Evolutionary conservation across 2,113 vertebrate genomes (phyloP).

Genomic region (Microtus pennsylvanicus): DNA sequence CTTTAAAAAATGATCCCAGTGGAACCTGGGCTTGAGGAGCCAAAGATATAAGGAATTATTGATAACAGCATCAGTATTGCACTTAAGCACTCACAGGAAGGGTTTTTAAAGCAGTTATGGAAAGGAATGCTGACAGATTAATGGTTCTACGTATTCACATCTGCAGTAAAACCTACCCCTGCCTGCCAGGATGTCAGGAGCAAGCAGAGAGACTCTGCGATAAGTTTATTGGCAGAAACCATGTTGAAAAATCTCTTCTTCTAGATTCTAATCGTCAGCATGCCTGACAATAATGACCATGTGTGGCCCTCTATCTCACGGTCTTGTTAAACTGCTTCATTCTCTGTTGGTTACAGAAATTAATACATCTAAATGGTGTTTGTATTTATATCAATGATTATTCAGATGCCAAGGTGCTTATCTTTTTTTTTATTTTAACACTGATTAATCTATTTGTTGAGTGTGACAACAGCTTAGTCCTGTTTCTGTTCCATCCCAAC

Average conservation of each 20-base stretch:
- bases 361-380: constrained; percentile 18
- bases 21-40: constrained; percentile 15
- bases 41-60: not conserved
- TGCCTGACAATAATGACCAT: not conserved
- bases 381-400: constrained; percentile 12
- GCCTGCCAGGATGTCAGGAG: not conserved
- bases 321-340: not conserved
- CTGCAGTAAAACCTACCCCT: not conserved
- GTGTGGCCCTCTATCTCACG: not conserved
- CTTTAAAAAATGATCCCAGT: not conserved
- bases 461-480: not conserved
- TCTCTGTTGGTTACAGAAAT: not conserved
- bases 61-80: not conserved
- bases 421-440: constrained; percentile 9
- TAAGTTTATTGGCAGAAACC: not conserved
- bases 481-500: not conserved
- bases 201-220: not conserved
- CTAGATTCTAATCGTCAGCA: constrained; percentile 30
- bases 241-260: constrained; percentile 35
- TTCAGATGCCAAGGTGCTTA: constrained; percentile 6
- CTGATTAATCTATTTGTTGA: not conserved
- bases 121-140: constrained; percentile 22
- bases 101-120: not conserved
- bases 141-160: not conserved
- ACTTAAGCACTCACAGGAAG: not conserved